A percentile compares a stretch with the other conserved stretches of the same genome.
Conservation (phyloP, 2,797 vertebrate species). For the Trachurus trachurus region DNA sequence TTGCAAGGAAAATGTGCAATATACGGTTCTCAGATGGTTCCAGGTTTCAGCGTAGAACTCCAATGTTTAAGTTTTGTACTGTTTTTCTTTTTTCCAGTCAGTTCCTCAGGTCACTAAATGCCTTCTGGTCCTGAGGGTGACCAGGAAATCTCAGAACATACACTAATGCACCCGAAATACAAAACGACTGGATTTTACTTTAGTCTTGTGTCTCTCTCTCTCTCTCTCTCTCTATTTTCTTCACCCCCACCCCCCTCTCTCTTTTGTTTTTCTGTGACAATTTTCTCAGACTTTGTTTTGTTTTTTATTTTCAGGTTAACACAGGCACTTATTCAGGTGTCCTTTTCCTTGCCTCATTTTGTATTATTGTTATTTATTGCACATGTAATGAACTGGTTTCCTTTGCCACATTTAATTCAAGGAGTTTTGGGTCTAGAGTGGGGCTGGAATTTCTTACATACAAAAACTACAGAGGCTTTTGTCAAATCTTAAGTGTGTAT, state of each 20-base stretch:
- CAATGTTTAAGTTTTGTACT: conserved; percentile 29
- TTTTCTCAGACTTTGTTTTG: conserved; percentile 16
- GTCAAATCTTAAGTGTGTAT: conserved; percentile 89
- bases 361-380: conserved; percentile 89
- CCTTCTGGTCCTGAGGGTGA: conserved; percentile 82
- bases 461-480: conserved; percentile 86
- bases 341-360: conserved; percentile 77
- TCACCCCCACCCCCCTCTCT: background rate
- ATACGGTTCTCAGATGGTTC: conserved; percentile 83
- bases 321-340: conserved; percentile 77
- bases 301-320: conserved; percentile 62
- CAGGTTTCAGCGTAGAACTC: conserved; percentile 73
- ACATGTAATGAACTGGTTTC: conserved; percentile 84
- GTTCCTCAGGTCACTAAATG: conserved; percentile 86
- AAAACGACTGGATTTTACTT: conserved; percentile 75
- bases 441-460: conserved; percentile 84
- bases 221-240: conserved; percentile 13
- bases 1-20: conserved; percentile 87
- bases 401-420: conserved; percentile 78
- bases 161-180: conserved; percentile 80
- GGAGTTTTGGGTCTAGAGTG: conserved; percentile 73
- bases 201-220: conserved; percentile 36
- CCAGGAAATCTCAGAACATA: conserved; percentile 84
- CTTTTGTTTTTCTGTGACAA: conserved; percentile 31
- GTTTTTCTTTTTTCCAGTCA: conserved; percentile 68